These are phyloP conservation scores for Leptatherina wallacei DNA, from an alignment of 2,797 vertebrate species.

Conservation along the genomic window DNA sequence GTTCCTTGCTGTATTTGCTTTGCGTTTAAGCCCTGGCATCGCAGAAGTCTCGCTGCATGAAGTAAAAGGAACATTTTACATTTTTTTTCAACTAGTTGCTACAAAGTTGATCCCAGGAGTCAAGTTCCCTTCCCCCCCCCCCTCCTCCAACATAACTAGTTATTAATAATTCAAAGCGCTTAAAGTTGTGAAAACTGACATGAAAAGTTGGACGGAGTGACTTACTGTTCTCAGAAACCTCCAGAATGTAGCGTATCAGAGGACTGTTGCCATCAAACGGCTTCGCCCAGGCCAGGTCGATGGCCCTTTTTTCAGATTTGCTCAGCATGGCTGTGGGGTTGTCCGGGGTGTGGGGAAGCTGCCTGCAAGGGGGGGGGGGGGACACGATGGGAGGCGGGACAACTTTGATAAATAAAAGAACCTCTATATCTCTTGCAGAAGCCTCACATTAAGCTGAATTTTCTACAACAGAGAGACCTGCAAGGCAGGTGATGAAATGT, in stretches of 20 bases:
- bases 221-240: slow-evolving; percentile 98
- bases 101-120: slow-evolving; percentile 12
- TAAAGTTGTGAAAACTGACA: slow-evolving; percentile 19
- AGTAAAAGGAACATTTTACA: slow-evolving; percentile 14
- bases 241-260: slow-evolving; percentile 91
- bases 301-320: slow-evolving; percentile 87
- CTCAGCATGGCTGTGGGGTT: slow-evolving; percentile 88
- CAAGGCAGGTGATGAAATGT: slow-evolving; percentile 59
- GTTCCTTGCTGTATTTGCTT: slow-evolving; percentile 14
- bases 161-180: slow-evolving; percentile 27
- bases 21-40: slow-evolving; percentile 5
- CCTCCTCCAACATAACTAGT: slow-evolving; percentile 1
- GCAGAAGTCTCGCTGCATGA: neutral
- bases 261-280: slow-evolving; percentile 97
- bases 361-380: slow-evolving; percentile 78
- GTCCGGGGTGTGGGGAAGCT: slow-evolving; percentile 93
- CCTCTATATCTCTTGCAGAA: slow-evolving; percentile 6
- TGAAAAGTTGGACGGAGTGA: slow-evolving; percentile 7
- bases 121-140: neutral
- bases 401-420: slow-evolving; percentile 61
- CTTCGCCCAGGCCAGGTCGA: slow-evolving; percentile 94
- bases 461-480: slow-evolving; percentile 47
- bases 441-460: slow-evolving; percentile 39
- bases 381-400: slow-evolving; percentile 2
- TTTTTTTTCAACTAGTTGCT: slow-evolving; percentile 25